These are phyloP conservation scores for Psittacus erithacus DNA, from an alignment of 2,113 vertebrate species.

Conservation along the genomic window DNA sequence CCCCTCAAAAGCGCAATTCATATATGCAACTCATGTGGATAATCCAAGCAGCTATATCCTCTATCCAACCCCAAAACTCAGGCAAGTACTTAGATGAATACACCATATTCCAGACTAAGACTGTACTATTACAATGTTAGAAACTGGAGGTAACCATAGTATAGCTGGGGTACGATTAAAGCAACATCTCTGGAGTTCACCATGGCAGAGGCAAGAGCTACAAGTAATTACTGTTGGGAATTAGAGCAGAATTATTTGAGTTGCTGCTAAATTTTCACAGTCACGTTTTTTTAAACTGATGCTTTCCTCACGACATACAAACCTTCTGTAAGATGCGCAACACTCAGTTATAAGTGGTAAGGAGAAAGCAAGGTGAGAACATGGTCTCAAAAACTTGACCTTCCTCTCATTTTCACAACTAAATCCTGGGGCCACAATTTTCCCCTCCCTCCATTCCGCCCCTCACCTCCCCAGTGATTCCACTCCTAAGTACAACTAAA, in stretches of 20 bases:
- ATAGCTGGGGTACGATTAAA: background rate
- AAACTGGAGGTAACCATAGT: background rate
- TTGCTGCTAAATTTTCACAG: background rate
- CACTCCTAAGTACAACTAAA: background rate
- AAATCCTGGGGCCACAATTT: background rate
- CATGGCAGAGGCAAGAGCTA: background rate
- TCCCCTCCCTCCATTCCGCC: background rate
- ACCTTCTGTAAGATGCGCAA: background rate
- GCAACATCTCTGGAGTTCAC: background rate
- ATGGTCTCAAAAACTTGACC: background rate
- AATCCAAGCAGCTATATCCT: background rate
- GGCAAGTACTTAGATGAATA: background rate
- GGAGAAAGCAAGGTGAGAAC: background rate
- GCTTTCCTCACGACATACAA: background rate
- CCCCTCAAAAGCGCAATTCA: background rate
- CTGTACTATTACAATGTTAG: accelerated
- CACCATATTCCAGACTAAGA: background rate
- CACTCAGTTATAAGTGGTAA: background rate
- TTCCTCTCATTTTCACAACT: background rate
- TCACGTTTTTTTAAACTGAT: background rate
- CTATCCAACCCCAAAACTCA: background rate
- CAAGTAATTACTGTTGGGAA: background rate
- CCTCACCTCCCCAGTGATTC: background rate
- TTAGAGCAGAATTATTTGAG: background rate
- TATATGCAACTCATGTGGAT: accelerated